Base-by-base conservation (phyloP, 2,888 invertebrate species). In the Cantharis lateralis region DNA sequence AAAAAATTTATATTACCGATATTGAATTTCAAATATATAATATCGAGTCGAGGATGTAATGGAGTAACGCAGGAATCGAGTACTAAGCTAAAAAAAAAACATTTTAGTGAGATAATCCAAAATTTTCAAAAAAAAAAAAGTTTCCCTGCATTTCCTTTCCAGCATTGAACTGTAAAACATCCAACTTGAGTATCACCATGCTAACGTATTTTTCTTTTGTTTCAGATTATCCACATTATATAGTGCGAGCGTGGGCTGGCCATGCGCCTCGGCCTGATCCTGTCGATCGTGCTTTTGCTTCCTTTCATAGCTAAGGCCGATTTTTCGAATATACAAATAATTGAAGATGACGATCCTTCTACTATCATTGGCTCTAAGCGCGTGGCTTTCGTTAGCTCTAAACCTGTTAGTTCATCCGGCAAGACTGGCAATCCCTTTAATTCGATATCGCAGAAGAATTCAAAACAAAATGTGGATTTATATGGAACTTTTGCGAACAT, bases 191-290 rank as follows among this genome's bases (percentile, higher is more conserved):
- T 20, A 3, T n/a, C n/a, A n/a, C n/a, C n/a, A n/a, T 5, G 5
- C 5, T 20, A 20, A 20, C 20, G 5, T 20, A 20, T 24, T 26
- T 68, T 76, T 15, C 63, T 73, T 75, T 77, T 62, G 11, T 82
- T 82, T 68, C 78, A 82, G 82, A 76, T 81, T 76, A 85, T 84
- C 84, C 85, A 84, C 85, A 85, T 83, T 83, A 83, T 83, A 81
- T 84, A 86, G 85, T 86, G 86, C 86, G 88, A 89, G 88, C 88
- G 89, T 88, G 89, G 89, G 89, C 90, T 84, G 91, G 91, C 90
- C 90, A 91, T 91, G 91, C 90, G 90, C 90, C 89, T 90, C 89
- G 90, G 90, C 89, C 90, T 89, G 89, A 90, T 89, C 85, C 86
- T 88, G 86, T 87, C 87, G 87, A 87, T 88, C 86, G 86, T 86